A percentile compares a stretch with the other conserved stretches of the same genome.
These are phyloP conservation scores for Epicampocera succincta DNA, from an alignment of 2,888 invertebrate genomes.

Conservation along the genomic window DNA sequence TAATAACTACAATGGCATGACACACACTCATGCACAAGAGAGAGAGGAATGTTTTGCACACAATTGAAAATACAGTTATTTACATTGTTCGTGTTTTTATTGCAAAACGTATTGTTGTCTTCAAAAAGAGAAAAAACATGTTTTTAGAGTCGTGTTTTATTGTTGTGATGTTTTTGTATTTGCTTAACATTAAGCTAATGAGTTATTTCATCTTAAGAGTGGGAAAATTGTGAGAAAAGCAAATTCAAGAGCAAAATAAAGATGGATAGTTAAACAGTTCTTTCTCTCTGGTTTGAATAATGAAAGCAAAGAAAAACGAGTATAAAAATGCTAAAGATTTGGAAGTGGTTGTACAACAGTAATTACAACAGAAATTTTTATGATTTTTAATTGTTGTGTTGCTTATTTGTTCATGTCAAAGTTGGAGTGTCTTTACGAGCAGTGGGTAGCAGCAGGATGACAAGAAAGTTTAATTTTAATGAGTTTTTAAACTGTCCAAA, in stretches of 20 bases:
- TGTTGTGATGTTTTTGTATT: conserved; percentile 24
- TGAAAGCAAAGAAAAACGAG: no score
- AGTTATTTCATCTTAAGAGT: conserved; percentile 30
- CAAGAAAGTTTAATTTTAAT: conserved; percentile 37
- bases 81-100: conserved; percentile 31
- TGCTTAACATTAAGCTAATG: conserved; percentile 62
- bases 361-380: conserved; percentile 32
- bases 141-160: conserved; percentile 6
- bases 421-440: background rate
- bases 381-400: conserved; percentile 38
- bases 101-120: conserved; percentile 29
- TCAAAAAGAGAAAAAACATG: background rate
- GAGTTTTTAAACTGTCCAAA: conserved; percentile 56
- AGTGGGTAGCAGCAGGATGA: background rate
- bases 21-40: conserved; percentile 10
- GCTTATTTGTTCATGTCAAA: conserved; percentile 1
- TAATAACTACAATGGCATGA: conserved; percentile 31
- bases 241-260: conserved; percentile 11
- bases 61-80: conserved; percentile 51
- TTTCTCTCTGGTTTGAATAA: background rate
- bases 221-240: conserved; percentile 1
- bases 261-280: background rate
- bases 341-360: conserved; percentile 42
- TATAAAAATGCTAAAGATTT: conserved; percentile 36
- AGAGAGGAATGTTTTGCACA: conserved; percentile 26